Evolutionary conservation across 2,113 vertebrate species (phyloP).

Genomic region (Blennius ocellaris): DNA sequence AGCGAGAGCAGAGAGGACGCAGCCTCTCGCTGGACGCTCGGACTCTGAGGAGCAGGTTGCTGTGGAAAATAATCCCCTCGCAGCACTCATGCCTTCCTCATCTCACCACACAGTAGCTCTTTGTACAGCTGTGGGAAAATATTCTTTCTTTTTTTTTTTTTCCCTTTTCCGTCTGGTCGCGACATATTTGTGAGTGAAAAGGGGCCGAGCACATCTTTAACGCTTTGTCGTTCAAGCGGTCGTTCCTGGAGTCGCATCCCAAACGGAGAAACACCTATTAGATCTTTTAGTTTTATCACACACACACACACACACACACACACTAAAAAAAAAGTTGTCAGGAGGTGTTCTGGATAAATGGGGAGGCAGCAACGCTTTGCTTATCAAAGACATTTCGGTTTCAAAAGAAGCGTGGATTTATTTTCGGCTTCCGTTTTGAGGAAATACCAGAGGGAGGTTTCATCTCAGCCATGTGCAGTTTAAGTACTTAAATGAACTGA

Average conservation of each 20-base stretch:
- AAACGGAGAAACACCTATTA: neutral
- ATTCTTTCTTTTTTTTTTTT: slow-evolving; percentile 27
- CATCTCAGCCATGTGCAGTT: too few species aligned
- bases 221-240: neutral
- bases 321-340: too few species aligned
- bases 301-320: too few species aligned
- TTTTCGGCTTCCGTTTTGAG: slow-evolving; percentile 8
- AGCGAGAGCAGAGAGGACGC: slow-evolving; percentile 31
- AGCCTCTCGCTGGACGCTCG: too few species aligned
- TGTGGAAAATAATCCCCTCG: slow-evolving; percentile 55
- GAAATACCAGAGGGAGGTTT: neutral
- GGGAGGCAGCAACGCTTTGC: slow-evolving; percentile 1
- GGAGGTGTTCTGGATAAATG: slow-evolving; percentile 4
- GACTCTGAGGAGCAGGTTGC: slow-evolving; percentile 49
- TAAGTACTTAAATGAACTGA: too few species aligned
- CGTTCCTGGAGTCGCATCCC: neutral
- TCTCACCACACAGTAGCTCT: slow-evolving; percentile 66
- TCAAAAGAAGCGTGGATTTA: slow-evolving; percentile 11
- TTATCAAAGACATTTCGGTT: slow-evolving; percentile 16
- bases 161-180: slow-evolving; percentile 1
- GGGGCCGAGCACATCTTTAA: slow-evolving; percentile 31
- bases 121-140: slow-evolving; percentile 68
- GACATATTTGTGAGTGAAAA: slow-evolving; percentile 42
- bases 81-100: slow-evolving; percentile 49
- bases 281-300: neutral